A percentile compares a stretch with the other conserved stretches of the same genome.
Evolutionary conservation across 2,888 invertebrate species (phyloP).

Genomic region (Pocota personata): DNA sequence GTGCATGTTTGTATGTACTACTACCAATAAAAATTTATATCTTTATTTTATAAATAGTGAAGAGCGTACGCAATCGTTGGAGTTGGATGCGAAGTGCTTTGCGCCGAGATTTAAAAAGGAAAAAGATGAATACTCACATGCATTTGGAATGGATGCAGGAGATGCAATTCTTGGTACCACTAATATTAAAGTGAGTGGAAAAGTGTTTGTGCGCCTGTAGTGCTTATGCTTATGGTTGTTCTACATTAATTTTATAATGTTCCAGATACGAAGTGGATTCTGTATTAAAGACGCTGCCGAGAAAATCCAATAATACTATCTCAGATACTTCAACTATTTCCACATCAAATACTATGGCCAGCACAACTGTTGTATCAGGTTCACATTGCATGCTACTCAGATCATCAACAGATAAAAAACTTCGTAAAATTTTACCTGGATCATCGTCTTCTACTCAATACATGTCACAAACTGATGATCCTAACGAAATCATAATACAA

Average conservation of each 20-base stretch:
- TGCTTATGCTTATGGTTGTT: not conserved
- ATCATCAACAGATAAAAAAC: not conserved
- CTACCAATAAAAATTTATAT: too few species aligned
- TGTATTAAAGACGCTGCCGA: not conserved
- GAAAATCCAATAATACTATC: not conserved
- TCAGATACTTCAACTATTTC: not conserved
- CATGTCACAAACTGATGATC: not conserved
- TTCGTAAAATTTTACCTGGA: not conserved
- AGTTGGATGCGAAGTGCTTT: slow-evolving; percentile 3
- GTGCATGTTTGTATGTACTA: too few species aligned
- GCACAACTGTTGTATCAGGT: not conserved
- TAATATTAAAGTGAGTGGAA: not conserved
- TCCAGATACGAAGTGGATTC: not conserved
- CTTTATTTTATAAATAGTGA: not conserved
- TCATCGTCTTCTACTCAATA: not conserved
- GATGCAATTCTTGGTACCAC: not conserved
- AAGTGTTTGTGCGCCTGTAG: not conserved
- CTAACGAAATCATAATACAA: not conserved
- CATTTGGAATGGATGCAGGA: slow-evolving; percentile 4
- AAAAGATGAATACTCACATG: not conserved
- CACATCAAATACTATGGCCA: not conserved
- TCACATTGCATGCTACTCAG: not conserved
- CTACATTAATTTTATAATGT: not conserved
- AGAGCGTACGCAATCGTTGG: not conserved
- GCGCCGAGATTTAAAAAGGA: not conserved